Base-by-base conservation (phyloP, 1,140 invertebrate species). In the Mamestra configurata region DNA sequence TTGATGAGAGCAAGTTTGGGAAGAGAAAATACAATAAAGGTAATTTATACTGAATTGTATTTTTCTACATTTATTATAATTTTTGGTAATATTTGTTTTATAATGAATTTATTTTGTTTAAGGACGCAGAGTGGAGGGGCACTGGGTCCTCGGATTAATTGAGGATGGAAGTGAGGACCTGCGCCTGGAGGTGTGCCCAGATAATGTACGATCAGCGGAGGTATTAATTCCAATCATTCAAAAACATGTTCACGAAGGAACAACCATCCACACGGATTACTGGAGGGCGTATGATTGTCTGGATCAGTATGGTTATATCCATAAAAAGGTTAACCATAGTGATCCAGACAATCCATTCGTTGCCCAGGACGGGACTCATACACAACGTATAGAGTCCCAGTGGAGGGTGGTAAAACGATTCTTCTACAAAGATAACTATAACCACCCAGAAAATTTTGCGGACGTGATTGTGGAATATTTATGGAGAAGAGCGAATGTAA, bases 321-420 rank as follows among this genome's bases (percentile, higher is more conserved):
- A 84, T 22, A 81, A 82, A 49, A 70, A 46, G 18, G 80, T 81
- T 0, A 86, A 86, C 22, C 80, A 86, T 18, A 55, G 11, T 11
- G 66, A 83, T 22, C 82, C 79, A 6, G 66, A 68, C 0, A 86
- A 86, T 40, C 78, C 75, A 2, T 82, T 84, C 79, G 75, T 82
- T 6, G 82, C 80, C 46, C 1, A 22, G 55, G 84, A 84, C 72
- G 82, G 79, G 20, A 84, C 79, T 20, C 80, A 82, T 46, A 81
- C 81, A 0, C 82, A 86, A 49, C 4, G 71, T 0, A 80, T 77
- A 46, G 78, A 85, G 31, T 78, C 46, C 13, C 79, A 83, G 18
- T 82, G 81, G 77, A 13, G 82, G 4, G 31, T 53, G 6, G 27
- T 76, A 0, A 79, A 79, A 40, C 37, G 68, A n/a, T 53, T 77